Conservation (phyloP, 2,888 invertebrate species). For the Ecdyonurus torrentis region DNA sequence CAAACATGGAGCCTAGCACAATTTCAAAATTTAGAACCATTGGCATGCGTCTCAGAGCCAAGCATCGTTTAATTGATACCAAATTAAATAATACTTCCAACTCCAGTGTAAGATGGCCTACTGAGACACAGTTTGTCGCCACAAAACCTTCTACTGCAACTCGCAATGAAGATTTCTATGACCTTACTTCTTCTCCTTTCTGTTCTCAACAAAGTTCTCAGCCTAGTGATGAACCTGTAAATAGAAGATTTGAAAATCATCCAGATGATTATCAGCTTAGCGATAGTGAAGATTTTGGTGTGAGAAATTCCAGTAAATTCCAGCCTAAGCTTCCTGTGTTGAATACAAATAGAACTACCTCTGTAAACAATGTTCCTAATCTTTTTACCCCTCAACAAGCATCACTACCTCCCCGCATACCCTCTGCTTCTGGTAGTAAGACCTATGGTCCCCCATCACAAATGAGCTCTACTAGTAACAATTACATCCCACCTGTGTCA, state of each 20-base stretch:
- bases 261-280: too few relatives aligned
- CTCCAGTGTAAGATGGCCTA: neutral
- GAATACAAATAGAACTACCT: too few relatives aligned
- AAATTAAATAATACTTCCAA: too few relatives aligned
- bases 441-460: too few relatives aligned
- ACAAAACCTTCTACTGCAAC: neutral
- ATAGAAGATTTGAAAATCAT: too few relatives aligned
- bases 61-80: neutral
- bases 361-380: neutral
- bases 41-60: neutral
- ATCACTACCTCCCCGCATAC: neutral
- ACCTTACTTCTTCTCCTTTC: neutral
- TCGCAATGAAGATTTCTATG: neutral
- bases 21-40: neutral
- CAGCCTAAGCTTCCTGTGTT: neutral
- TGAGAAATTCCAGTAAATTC: neutral
- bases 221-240: neutral
- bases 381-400: neutral
- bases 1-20: neutral
- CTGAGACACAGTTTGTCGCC: neutral
- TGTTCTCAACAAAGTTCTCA: neutral
- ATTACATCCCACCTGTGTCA: neutral
- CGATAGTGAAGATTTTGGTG: neutral
- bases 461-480: too few relatives aligned
- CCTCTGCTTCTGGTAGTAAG: too few relatives aligned